Evolutionary conservation across 2,113 vertebrate genomes (phyloP).

Genomic region (Indicator maculatus): DNA sequence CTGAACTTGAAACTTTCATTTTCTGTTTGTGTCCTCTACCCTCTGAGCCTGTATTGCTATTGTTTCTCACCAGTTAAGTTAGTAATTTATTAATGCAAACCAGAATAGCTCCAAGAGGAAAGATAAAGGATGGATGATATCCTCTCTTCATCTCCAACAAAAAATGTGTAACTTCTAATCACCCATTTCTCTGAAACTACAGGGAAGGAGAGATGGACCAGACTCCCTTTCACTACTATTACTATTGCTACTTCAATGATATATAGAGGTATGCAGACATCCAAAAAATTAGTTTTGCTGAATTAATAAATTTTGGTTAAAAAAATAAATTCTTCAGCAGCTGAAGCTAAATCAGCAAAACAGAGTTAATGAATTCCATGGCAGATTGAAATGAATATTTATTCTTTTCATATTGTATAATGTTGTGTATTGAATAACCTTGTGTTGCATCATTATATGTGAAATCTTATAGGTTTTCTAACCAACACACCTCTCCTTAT

Average conservation of each 20-base stretch:
- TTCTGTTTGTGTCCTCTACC: neutral
- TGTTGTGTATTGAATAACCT: neutral
- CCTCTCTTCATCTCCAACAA: neutral
- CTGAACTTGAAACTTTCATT: neutral
- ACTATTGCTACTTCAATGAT: neutral
- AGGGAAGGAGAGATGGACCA: neutral
- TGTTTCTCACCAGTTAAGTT: neutral
- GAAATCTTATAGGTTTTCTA: neutral
- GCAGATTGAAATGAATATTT: neutral
- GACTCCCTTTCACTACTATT: neutral
- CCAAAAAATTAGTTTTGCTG: neutral
- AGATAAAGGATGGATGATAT: neutral
- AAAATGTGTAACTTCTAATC: neutral
- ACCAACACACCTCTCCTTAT: neutral
- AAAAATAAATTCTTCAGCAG: neutral
- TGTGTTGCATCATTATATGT: neutral
- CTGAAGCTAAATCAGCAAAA: neutral
- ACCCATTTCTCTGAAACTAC: neutral
- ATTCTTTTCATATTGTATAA: neutral
- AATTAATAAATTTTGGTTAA: neutral
- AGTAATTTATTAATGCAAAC: conserved; percentile 1
- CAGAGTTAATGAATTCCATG: neutral
- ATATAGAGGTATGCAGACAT: neutral
- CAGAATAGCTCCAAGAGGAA: neutral
- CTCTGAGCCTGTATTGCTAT: neutral